Conservation (phyloP, 2,888 invertebrate genomes). For the Amphipoea oculea region DNA sequence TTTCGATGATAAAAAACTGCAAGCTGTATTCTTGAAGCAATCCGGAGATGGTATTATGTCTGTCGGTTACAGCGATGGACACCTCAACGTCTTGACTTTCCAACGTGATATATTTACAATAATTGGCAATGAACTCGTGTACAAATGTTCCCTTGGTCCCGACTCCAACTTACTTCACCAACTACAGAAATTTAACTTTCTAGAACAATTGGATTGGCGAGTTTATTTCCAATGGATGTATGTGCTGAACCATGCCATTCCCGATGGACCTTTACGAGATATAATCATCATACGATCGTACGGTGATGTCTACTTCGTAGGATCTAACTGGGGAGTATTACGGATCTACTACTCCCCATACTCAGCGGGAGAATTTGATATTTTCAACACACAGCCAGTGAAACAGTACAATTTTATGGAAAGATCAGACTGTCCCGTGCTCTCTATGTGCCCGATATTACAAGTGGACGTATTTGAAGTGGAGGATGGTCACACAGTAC, state of each 20-base stretch:
- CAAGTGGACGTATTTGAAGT: slow-evolving; percentile 80
- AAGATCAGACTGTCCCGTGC: slow-evolving; percentile 76
- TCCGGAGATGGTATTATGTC: slow-evolving; percentile 73
- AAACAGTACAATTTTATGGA: slow-evolving; percentile 82
- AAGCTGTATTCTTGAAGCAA: slow-evolving; percentile 56
- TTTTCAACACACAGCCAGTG: slow-evolving; percentile 76
- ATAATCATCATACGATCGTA: slow-evolving; percentile 78
- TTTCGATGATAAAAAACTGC: slow-evolving; percentile 57
- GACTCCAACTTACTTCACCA: slow-evolving; percentile 72
- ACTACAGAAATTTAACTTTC: slow-evolving; percentile 74
- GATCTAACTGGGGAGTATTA: slow-evolving; percentile 80
- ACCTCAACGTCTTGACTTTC: slow-evolving; percentile 75
- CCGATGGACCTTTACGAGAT: slow-evolving; percentile 76
- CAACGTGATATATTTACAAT: slow-evolving; percentile 75
- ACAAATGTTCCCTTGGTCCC: slow-evolving; percentile 65
- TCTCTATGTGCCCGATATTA: slow-evolving; percentile 79
- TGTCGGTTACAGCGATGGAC: slow-evolving; percentile 70
- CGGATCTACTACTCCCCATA: slow-evolving; percentile 81
- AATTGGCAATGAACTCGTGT: slow-evolving; percentile 59
- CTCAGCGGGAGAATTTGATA: slow-evolving; percentile 74
- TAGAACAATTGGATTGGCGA: slow-evolving; percentile 82
- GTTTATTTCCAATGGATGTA: slow-evolving; percentile 81
- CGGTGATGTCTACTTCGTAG: slow-evolving; percentile 82
- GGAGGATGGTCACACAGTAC: slow-evolving; percentile 78
- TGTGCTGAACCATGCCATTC: slow-evolving; percentile 71